Conservation (phyloP, 2,113 vertebrate genomes). For the Urocitellus parryii region DNA sequence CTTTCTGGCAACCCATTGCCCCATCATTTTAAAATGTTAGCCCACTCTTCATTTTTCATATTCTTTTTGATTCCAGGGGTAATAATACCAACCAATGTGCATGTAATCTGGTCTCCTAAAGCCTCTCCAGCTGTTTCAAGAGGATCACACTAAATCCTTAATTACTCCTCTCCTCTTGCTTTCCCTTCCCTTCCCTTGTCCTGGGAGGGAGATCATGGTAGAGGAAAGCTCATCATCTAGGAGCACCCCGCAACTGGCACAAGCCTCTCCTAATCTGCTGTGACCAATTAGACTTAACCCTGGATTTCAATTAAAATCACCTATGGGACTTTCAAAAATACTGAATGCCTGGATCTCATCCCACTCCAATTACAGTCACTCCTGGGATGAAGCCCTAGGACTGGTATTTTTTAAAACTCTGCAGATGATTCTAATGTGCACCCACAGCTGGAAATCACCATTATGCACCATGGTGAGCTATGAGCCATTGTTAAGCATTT, state of each 20-base stretch:
- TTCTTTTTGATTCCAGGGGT: constrained; percentile 5
- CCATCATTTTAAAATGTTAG: not conserved
- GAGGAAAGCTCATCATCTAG: not conserved
- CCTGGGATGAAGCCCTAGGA: not conserved
- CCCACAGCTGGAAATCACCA: not conserved
- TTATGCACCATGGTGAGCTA: not conserved
- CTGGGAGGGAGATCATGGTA: not conserved
- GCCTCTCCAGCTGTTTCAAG: not conserved
- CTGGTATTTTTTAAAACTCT: not conserved
- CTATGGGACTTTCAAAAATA: not conserved
- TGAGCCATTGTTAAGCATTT: not conserved
- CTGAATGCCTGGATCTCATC: not conserved
- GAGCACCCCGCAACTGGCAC: not conserved
- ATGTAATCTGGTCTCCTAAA: not conserved
- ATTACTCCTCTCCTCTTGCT: not conserved
- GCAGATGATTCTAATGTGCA: not conserved
- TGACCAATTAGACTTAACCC: not conserved
- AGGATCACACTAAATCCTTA: not conserved
- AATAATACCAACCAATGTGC: not conserved
- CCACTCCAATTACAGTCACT: not conserved
- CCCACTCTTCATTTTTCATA: not conserved
- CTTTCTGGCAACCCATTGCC: not conserved
- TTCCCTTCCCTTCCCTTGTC: not conserved
- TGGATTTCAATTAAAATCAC: constrained; percentile 21
- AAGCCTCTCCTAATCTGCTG: not conserved